A percentile compares a stretch with the other conserved stretches of the same genome.
These are phyloP conservation scores for Otus sunia DNA, from an alignment of 2,113 vertebrate species.

Conservation along the genomic window DNA sequence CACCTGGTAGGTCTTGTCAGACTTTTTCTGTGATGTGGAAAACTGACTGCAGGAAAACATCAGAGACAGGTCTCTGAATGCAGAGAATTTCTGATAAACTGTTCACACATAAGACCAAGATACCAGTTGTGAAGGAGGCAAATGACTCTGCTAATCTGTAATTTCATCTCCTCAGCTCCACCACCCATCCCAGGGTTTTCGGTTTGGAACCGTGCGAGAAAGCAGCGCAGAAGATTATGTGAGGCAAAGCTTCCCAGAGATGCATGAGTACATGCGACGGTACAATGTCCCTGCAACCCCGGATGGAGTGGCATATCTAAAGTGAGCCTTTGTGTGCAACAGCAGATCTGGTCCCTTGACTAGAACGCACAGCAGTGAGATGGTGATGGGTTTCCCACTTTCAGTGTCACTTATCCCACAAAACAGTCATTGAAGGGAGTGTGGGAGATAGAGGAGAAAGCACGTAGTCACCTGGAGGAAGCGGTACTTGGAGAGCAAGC, in stretches of 20 bases:
- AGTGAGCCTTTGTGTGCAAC: constrained; percentile 73
- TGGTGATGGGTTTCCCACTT: background rate
- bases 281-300: constrained; percentile 87
- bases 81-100: background rate
- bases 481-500: background rate
- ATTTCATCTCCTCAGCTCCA: constrained; percentile 77
- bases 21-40: background rate
- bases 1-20: background rate
- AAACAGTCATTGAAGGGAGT: background rate
- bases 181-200: constrained; percentile 89
- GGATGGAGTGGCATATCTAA: constrained; percentile 80
- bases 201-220: constrained; percentile 87
- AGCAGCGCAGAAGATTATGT: constrained; percentile 90
- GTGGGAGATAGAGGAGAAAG: background rate
- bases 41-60: background rate
- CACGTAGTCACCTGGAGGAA: background rate
- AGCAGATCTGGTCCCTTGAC: background rate
- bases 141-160: background rate
- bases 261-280: constrained; percentile 90
- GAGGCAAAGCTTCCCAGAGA: constrained; percentile 89
- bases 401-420: background rate
- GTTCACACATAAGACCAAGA: background rate
- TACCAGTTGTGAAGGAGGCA: background rate
- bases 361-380: background rate
- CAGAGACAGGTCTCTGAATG: background rate